A percentile compares a stretch with the other conserved stretches of the same genome.
Evolutionary conservation across 2,888 invertebrate genomes (phyloP).

Genomic region (Cerceris rybyensis): DNA sequence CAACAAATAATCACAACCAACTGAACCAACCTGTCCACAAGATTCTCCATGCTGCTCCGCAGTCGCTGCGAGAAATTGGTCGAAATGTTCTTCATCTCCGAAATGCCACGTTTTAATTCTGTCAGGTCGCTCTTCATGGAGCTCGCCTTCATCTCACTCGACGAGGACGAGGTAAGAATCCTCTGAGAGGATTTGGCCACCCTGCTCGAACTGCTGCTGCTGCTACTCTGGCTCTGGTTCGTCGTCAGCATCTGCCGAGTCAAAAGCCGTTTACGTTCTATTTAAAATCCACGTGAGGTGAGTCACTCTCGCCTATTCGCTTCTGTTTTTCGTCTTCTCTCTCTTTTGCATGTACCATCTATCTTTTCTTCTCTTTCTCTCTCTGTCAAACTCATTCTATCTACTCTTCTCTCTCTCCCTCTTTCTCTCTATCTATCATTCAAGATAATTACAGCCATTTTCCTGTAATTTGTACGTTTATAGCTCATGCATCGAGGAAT

Average conservation of each 20-base stretch:
- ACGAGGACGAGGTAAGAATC: slow-evolving; percentile 82
- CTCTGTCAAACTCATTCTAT: slow-evolving; percentile 1
- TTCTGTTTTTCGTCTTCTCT: slow-evolving; percentile 23
- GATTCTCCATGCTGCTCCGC: slow-evolving; percentile 90
- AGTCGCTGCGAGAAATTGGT: slow-evolving; percentile 83
- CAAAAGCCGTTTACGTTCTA: slow-evolving; percentile 73
- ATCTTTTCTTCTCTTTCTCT: slow-evolving; percentile 14
- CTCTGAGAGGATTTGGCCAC: slow-evolving; percentile 84
- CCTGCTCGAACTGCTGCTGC: slow-evolving; percentile 83
- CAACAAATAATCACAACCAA: background rate
- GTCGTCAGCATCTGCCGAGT: slow-evolving; percentile 79
- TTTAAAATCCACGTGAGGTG: slow-evolving; percentile 71
- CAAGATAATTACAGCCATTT: background rate
- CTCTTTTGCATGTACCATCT: background rate
- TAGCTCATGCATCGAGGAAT: too few relatives aligned
- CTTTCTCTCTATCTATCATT: background rate
- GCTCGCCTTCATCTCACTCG: slow-evolving; percentile 90
- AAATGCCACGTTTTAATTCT: slow-evolving; percentile 92
- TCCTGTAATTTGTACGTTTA: background rate
- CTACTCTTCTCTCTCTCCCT: background rate
- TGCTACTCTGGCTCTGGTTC: slow-evolving; percentile 83
- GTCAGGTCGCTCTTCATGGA: slow-evolving; percentile 91
- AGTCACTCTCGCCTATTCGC: slow-evolving; percentile 52
- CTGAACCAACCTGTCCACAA: slow-evolving; percentile 86
- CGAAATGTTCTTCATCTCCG: slow-evolving; percentile 91